Evolutionary conservation across 2,113 vertebrate species (phyloP).

Genomic region (Columba janthina): DNA sequence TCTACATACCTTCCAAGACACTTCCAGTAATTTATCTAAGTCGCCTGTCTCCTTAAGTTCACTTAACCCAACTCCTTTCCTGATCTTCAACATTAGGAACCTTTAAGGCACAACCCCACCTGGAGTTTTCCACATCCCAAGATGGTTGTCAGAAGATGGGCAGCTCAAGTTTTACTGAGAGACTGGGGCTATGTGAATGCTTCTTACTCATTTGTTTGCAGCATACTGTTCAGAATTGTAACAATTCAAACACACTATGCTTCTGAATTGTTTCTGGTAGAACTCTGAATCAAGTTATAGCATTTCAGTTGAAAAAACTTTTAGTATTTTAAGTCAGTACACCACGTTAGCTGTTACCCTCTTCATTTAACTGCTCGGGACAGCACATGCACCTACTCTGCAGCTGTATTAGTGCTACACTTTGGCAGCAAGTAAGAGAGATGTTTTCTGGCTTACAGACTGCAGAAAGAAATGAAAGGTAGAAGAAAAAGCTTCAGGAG

Average conservation of each 20-base stretch:
- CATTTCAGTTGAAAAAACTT: not conserved
- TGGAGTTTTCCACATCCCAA: not conserved
- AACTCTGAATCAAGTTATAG: not conserved
- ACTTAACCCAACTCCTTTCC: not conserved
- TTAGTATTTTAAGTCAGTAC: not conserved
- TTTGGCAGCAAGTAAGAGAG: not conserved
- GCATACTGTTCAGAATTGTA: not conserved
- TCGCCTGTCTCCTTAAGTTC: not conserved
- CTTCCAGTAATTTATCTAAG: not conserved
- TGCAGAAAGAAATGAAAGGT: not conserved
- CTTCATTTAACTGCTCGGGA: not conserved
- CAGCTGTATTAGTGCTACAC: not conserved
- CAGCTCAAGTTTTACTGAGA: not conserved
- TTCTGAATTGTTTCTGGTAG: not conserved
- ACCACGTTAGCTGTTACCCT: not conserved
- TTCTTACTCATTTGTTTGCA: not conserved
- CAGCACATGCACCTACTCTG: not conserved
- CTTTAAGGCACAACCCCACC: not conserved
- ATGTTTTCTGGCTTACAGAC: not conserved
- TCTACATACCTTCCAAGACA: not conserved
- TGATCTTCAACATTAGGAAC: not conserved
- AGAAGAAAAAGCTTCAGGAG: not conserved
- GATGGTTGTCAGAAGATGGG: not conserved
- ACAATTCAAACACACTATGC: not conserved
- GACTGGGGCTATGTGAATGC: rapidly evolving